Evolutionary conservation across 2,888 invertebrate genomes (phyloP).

Genomic region (Mimumesa dahlbomi): DNA sequence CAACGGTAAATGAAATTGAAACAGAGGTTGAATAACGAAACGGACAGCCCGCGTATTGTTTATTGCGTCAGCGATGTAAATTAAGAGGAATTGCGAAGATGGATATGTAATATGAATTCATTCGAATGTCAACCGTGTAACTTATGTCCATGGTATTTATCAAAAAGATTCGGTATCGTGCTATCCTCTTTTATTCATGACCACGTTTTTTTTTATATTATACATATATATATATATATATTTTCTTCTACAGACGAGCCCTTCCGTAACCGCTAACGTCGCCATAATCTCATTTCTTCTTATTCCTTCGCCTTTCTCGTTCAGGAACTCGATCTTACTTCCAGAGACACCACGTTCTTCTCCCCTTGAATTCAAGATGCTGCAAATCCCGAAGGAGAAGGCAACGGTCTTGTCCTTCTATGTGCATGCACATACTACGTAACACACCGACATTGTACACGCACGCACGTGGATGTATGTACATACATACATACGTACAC

Average conservation of each 20-base stretch:
- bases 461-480: background rate
- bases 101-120: no score
- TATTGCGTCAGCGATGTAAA: no score
- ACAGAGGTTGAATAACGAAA: no score
- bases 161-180: no score
- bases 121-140: no score
- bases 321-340: constrained; percentile 47
- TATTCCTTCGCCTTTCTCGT: constrained; percentile 27
- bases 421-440: constrained; percentile 3
- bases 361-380: constrained; percentile 63
- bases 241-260: constrained; percentile 2
- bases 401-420: constrained; percentile 13
- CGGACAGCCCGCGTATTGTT: no score
- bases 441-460: no score
- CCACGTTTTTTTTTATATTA: constrained; percentile 1
- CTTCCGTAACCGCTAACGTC: constrained; percentile 28
- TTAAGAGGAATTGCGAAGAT: no score
- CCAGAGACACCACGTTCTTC: constrained; percentile 42
- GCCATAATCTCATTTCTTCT: constrained; percentile 36
- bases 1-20: no score
- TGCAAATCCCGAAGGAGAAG: constrained; percentile 59
- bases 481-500: background rate
- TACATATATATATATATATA: no score
- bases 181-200: constrained; percentile 7
- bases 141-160: no score